Evolutionary conservation across 2,888 invertebrate genomes (phyloP), one percentile per base, ranked within the genome.

Genomic region (Gymnoscelis rufifasciata): DNA sequence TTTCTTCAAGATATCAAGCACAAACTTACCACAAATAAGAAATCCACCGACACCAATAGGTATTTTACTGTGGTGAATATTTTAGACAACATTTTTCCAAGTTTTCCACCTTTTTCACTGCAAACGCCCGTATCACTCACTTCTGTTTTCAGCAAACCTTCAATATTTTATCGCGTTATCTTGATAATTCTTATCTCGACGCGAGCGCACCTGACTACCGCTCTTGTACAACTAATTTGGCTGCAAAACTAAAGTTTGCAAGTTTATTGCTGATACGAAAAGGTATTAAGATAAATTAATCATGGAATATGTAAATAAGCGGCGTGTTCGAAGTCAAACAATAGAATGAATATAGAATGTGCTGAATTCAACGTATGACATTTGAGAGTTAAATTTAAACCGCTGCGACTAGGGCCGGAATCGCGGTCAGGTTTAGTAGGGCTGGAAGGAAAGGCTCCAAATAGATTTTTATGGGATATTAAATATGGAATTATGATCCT

Each of bases 11-110:
- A 8, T 13, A 14, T 31, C 12, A 31, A 33, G 13, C 13, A 24
- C 8, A 10, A 27, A 84, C 84, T 86, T 74, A 87, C 86, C 83
- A 87, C 54, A 55, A 86, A 87, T 35, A 87, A 59, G 58, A 86
- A 80, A 64, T 84, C 83, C 11, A 87, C 74, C 28, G 73, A 59
- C 57, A 82, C 76, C 59, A 88, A 68, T 4, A 72, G 67, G 51
- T 87, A 88, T 64, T 84, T 87, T 11, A 88, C 87, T 7, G 87
- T 87, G 11, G 81, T 80, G 60, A 86, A 88, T 62, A 88, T 62
- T 76, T 87, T 88, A 7, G 76, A 71, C 64, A 69, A 76, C 87
- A 88, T 88, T 76, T 78, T 82, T 7, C 26, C 26, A 26, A 26
- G 26, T 26, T 26, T 19, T 19, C 5, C 5, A 2, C 19, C 2